phyloP scores from a whole-genome alignment of 2,888 invertebrate species.

The Lasioglossum pauxillum region DNA sequence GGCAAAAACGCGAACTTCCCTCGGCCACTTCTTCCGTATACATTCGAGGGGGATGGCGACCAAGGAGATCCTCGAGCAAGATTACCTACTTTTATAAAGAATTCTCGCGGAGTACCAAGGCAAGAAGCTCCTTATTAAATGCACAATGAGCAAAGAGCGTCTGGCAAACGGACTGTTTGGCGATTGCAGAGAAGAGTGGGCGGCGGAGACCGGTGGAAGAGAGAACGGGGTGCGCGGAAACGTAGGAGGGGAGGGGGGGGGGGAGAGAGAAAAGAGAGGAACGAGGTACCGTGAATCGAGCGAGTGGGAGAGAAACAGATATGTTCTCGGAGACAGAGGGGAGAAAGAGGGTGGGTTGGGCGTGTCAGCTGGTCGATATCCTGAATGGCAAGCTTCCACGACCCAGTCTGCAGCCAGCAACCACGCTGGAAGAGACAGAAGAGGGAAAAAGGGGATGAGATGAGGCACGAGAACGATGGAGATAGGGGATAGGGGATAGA shows the following conservation, averaged over 20 bases:
- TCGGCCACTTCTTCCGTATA: conserved; percentile 58
- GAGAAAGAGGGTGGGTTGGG: conserved; percentile 67
- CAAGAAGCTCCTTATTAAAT: conserved; percentile 68
- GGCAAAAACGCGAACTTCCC: conserved; percentile 50
- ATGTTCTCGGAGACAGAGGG: conserved; percentile 25
- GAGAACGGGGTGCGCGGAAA: background rate
- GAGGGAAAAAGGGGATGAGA: conserved; percentile 11
- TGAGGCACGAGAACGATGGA: background rate
- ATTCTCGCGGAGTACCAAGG: conserved; percentile 53
- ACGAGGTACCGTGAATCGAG: conserved; percentile 17
- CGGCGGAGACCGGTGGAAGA: conserved; percentile 32
- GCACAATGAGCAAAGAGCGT: conserved; percentile 62
- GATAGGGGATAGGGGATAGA: background rate
- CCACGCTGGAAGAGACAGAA: conserved; percentile 39
- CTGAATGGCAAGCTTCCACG: conserved; percentile 77
- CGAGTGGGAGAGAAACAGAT: background rate
- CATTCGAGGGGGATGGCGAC: conserved; percentile 53
- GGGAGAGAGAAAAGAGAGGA: conserved; percentile 1
- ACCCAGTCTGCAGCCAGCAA: conserved; percentile 69
- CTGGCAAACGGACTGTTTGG: conserved; percentile 69
- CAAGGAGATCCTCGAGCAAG: conserved; percentile 63
- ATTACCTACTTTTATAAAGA: conserved; percentile 67
- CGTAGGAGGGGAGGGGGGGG: conserved; percentile 21
- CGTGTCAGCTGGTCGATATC: conserved; percentile 82
- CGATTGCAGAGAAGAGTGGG: conserved; percentile 58